Percentiles rank a stretch among this genome's conserved stretches.
phyloP scores from a whole-genome alignment of 2,113 vertebrate species.

The Mastomys coucha region DNA sequence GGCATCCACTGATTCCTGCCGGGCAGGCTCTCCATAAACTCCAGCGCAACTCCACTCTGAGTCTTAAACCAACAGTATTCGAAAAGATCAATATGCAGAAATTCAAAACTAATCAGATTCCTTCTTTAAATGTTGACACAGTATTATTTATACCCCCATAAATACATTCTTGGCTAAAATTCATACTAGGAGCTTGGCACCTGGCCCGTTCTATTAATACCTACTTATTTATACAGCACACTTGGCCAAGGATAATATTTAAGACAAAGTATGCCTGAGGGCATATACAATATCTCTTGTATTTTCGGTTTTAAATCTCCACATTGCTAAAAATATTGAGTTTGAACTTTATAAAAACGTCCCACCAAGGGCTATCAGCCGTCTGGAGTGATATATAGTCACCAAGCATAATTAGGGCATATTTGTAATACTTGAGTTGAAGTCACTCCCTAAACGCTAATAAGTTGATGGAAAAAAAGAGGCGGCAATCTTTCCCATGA shows the following conservation, averaged over 20 bases:
- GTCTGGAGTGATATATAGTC: conserved; percentile 88
- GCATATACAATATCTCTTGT: conserved; percentile 91
- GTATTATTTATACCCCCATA: conserved; percentile 94
- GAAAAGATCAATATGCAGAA: conserved; percentile 91
- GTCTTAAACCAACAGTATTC: conserved; percentile 88
- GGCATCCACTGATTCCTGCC: conserved; percentile 76
- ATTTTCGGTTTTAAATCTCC: conserved; percentile 89
- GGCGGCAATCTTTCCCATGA: conserved; percentile 89
- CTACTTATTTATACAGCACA: conserved; percentile 92
- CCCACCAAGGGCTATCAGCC: conserved; percentile 86
- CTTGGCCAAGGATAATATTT: conserved; percentile 95
- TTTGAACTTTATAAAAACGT: conserved; percentile 88
- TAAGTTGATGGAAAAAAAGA: conserved; percentile 84
- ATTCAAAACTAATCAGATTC: conserved; percentile 90
- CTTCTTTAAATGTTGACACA: conserved; percentile 92
- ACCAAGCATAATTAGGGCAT: conserved; percentile 89
- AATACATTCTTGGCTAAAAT: conserved; percentile 93
- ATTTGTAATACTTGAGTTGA: conserved; percentile 89
- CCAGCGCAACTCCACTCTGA: conserved; percentile 87
- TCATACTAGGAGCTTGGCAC: conserved; percentile 89
- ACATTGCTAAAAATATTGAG: conserved; percentile 91
- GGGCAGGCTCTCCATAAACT: conserved; percentile 82
- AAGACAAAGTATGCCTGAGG: conserved; percentile 92
- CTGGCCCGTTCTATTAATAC: conserved; percentile 93
- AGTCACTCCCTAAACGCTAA: conserved; percentile 85